Conservation (phyloP, 2,797 vertebrate genomes). For the Kryptolebias ocellatus region DNA sequence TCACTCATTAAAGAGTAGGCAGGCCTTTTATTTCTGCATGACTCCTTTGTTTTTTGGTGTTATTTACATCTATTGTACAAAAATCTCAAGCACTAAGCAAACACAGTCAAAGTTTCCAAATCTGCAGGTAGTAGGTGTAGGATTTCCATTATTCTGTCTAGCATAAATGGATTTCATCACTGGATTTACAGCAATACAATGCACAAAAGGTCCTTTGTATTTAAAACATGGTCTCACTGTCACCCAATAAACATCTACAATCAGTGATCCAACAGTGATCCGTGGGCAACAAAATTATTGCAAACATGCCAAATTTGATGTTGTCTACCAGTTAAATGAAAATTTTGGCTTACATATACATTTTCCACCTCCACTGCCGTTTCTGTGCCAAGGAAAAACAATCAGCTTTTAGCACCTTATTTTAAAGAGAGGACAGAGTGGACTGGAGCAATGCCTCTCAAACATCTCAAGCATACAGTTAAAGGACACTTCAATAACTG, state of each 20-base stretch:
- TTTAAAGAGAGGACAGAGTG: conserved; percentile 1
- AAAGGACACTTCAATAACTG: conserved; percentile 21
- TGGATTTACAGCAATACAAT: conserved; percentile 28
- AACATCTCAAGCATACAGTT: not conserved
- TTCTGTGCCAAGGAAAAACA: conserved; percentile 12
- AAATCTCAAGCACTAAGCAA: conserved; percentile 47
- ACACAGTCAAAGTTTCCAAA: conserved; percentile 39
- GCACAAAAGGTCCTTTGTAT: not conserved
- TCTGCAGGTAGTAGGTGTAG: conserved; percentile 66
- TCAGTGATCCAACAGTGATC: not conserved
- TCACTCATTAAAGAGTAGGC: conserved; percentile 36
- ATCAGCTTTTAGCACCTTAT: not conserved
- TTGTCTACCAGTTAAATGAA: not conserved
- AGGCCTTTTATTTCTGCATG: conserved; percentile 37
- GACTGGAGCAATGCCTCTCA: conserved; percentile 6
- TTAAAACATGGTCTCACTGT: not conserved
- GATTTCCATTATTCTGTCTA: conserved; percentile 42
- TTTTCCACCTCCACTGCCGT: conserved; percentile 3
- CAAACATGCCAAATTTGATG: not conserved
- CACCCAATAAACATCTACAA: not conserved
- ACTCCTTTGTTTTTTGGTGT: conserved; percentile 36
- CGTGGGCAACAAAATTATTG: not conserved
- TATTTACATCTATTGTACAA: conserved; percentile 76
- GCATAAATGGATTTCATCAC: conserved; percentile 24
- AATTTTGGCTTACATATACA: not conserved